These are phyloP conservation scores for Tarsius wallacei DNA, from an alignment of 2,797 vertebrate genomes.

Conservation along the genomic window DNA sequence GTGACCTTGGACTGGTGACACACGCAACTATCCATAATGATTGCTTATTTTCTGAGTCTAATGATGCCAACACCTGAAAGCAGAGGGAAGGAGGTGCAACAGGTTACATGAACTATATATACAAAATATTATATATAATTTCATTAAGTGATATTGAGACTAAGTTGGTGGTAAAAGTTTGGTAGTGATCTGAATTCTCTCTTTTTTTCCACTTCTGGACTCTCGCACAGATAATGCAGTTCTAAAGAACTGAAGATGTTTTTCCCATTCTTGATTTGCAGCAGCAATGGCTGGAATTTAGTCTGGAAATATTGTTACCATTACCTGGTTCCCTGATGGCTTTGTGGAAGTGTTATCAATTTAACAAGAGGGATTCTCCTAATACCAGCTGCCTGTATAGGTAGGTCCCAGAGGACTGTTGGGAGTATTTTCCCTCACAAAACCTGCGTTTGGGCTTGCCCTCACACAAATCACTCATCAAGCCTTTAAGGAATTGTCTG, in stretches of 20 bases:
- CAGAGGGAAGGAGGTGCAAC: background rate
- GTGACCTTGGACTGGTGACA: background rate
- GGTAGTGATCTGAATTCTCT: conserved; percentile 15
- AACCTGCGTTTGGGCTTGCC: background rate
- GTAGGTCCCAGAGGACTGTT: background rate
- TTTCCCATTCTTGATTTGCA: conserved; percentile 35
- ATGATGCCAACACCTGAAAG: background rate
- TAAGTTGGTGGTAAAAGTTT: background rate
- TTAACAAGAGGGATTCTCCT: conserved; percentile 44
- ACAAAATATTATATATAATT: background rate
- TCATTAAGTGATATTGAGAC: background rate
- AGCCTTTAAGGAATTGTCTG: background rate
- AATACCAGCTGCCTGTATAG: background rate
- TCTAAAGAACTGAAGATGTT: background rate
- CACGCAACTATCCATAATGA: background rate
- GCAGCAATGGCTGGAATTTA: conserved; percentile 43
- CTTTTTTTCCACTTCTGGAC: background rate
- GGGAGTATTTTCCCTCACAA: background rate
- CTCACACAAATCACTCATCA: background rate
- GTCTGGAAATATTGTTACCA: conserved; percentile 66
- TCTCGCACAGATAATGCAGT: background rate
- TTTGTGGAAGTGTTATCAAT: background rate
- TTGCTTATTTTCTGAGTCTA: background rate
- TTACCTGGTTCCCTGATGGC: background rate
- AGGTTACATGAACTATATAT: too few relatives aligned